Evolutionary conservation across 2,888 invertebrate genomes (phyloP).

Genomic region (Xanthorhoe spadicearia): DNA sequence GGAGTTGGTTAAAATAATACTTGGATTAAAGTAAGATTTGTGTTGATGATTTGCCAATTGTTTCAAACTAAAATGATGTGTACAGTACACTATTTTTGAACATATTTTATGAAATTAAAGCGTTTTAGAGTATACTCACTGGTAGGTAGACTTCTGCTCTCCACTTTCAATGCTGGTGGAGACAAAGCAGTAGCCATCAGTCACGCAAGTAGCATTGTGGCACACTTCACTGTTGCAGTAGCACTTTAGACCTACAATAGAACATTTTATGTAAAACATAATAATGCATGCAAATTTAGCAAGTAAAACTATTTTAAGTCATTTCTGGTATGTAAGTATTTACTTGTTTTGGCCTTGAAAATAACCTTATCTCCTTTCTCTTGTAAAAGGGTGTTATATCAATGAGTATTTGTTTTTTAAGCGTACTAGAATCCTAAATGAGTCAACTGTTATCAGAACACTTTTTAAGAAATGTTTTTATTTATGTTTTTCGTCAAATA

Average conservation of each 20-base stretch:
- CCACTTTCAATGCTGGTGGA: constrained; percentile 88
- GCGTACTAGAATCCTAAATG: background rate
- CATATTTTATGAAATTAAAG: background rate
- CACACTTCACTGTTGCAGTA: constrained; percentile 94
- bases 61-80: constrained; percentile 1
- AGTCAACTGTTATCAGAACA: background rate
- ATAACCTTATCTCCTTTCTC: constrained; percentile 2
- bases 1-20: constrained; percentile 63
- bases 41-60: constrained; percentile 75
- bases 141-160: constrained; percentile 87
- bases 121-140: constrained; percentile 85
- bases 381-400: background rate
- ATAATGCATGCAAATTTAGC: no score
- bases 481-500: constrained; percentile 2
- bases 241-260: constrained; percentile 89
- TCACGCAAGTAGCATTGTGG: constrained; percentile 92
- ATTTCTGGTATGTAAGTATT: background rate
- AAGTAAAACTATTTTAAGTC: no score
- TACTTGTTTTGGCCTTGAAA: constrained; percentile 13
- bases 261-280: constrained; percentile 1
- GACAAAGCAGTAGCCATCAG: constrained; percentile 95
- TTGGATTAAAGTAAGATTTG: constrained; percentile 50
- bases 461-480: background rate
- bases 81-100: background rate
- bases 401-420: background rate